Evolutionary conservation across 2,113 vertebrate genomes (phyloP).

Genomic region (Hippocampus comes): DNA sequence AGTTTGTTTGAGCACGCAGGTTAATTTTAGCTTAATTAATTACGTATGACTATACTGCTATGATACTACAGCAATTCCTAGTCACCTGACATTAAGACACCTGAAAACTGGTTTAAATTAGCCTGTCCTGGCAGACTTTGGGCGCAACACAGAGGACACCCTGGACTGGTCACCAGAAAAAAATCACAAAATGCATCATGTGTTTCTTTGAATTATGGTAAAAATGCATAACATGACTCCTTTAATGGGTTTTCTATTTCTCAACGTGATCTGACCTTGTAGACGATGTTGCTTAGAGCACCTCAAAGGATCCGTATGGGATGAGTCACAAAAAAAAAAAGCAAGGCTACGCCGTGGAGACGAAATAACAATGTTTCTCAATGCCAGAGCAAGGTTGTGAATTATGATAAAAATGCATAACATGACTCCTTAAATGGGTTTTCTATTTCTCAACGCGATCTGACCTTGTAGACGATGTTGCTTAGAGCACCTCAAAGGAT

Average conservation of each 20-base stretch:
- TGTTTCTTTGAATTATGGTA: not conserved
- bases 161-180: not conserved
- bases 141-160: not conserved
- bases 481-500: constrained; percentile 62
- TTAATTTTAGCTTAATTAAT: too few species aligned
- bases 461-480: constrained; percentile 64
- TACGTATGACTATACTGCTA: too few species aligned
- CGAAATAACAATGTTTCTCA: constrained; percentile 27
- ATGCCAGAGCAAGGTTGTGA: constrained; percentile 37
- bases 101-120: too few species aligned
- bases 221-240: too few species aligned
- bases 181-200: not conserved
- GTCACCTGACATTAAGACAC: too few species aligned
- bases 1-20: too few species aligned
- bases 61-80: too few species aligned
- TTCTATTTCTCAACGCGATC: constrained; percentile 53
- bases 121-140: not conserved
- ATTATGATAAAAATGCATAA: not conserved
- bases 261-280: constrained; percentile 59
- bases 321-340: constrained; percentile 39
- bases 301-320: constrained; percentile 61
- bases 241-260: constrained; percentile 43
- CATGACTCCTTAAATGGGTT: constrained; percentile 2
- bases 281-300: constrained; percentile 58
- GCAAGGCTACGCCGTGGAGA: constrained; percentile 13